phyloP scores from a whole-genome alignment of 2,797 vertebrate species.

The Lateolabrax maculatus region DNA sequence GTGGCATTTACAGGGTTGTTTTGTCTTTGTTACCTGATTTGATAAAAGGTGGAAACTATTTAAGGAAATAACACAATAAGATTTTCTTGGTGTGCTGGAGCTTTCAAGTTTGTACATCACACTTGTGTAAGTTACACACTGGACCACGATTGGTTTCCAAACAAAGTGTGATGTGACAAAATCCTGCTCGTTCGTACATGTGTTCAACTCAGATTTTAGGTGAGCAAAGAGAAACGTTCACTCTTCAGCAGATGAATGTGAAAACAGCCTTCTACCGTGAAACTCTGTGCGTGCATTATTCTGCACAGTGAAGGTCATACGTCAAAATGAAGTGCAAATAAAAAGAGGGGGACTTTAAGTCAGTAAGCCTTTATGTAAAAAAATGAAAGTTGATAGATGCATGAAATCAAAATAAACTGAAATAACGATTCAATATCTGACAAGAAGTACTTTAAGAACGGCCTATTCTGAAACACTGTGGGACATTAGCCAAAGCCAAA shows the following conservation, averaged over 20 bases:
- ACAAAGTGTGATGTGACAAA: neutral
- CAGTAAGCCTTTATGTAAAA: too few relatives aligned
- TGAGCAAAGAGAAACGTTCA: neutral
- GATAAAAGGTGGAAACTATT: neutral
- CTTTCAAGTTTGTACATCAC: constrained; percentile 1
- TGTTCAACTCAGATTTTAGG: neutral
- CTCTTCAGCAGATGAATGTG: neutral
- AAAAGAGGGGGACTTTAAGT: too few relatives aligned
- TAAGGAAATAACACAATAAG: neutral
- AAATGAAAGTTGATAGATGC: neutral
- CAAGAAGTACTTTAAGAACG: neutral
- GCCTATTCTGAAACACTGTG: neutral
- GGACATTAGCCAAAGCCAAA: neutral
- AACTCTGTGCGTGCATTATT: neutral
- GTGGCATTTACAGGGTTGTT: neutral
- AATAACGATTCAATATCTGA: neutral
- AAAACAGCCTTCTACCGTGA: neutral
- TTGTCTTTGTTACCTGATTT: neutral
- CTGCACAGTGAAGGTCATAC: neutral
- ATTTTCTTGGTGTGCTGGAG: neutral
- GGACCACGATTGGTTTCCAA: neutral
- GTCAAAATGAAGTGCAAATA: neutral
- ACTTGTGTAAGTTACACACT: neutral
- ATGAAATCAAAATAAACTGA: neutral
- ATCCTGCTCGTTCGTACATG: neutral